These are phyloP conservation scores for Luidia sarsii DNA, from an alignment of 53 echinoderm and acorn worm species.

Conservation along the genomic window DNA sequence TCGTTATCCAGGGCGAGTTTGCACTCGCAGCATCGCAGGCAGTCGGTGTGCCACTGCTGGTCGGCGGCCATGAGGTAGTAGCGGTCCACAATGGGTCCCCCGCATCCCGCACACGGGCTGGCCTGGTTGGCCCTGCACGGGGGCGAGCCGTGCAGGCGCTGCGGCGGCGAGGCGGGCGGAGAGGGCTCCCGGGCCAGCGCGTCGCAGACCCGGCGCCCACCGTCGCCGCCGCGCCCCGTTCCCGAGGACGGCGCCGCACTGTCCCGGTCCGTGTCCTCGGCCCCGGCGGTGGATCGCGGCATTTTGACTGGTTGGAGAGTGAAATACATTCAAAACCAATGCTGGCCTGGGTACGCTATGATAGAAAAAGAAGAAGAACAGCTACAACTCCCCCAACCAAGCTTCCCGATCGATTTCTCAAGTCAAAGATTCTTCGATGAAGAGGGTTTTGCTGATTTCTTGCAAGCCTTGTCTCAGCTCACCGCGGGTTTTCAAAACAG, in stretches of 20 bases:
- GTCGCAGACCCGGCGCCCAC: conserved; percentile 1
- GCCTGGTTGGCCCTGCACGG: conserved; percentile 42
- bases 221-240: conserved; percentile 2
- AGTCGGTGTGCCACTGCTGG: conserved; percentile 86
- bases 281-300: conserved; percentile 34
- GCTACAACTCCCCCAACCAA: neutral
- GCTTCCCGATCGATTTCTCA: neutral
- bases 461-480: too few relatives aligned
- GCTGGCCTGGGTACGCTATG: neutral
- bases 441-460: too few relatives aligned
- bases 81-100: conserved; percentile 79
- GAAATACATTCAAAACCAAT: conserved; percentile 49
- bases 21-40: conserved; percentile 80
- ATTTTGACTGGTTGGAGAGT: conserved; percentile 41
- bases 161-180: neutral
- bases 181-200: neutral
- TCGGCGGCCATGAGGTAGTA: conserved; percentile 93
- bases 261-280: conserved; percentile 17
- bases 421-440: neutral
- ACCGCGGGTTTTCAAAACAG: too few relatives aligned
- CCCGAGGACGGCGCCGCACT: neutral
- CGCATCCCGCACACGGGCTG: conserved; percentile 89
- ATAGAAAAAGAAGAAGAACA: neutral
- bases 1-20: conserved; percentile 82
- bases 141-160: neutral